Base-by-base conservation (phyloP, 1,140 invertebrate genomes). In the Diprion similis region DNA sequence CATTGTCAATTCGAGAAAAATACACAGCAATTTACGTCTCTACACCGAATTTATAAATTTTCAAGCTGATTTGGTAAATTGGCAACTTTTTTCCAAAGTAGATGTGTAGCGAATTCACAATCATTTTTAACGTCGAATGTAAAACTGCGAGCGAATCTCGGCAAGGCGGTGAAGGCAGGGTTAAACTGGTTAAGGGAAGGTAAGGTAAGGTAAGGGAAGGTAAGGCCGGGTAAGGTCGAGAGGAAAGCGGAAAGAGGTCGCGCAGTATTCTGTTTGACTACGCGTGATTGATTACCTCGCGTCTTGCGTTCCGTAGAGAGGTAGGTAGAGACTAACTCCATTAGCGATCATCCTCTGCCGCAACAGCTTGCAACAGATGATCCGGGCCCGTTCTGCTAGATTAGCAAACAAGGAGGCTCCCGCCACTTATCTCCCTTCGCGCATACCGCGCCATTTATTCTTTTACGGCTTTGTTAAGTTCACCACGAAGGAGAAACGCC, bases 331-430 rank as follows among this genome's bases (percentile, higher is more conserved):
- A 78, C 72, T 80, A 81, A 83, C 79, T 77, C 80, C 79, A 84
- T 84, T 83, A 84, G 76, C 76, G 80, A 84, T 84, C 82, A 76
- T 78, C 82, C 79, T 77, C 78, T 77, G 72, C 78, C 78, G 64
- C 78, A 81, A 81, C 78, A 80, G 75, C 77, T 80, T 77, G 79
- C 82, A 84, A 79, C 82, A 83, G 79, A 84, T 84, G 81, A 85
- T 85, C 80, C 73, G 73, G 69, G 71, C 68, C 70, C 11, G 11
- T 74, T 82, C 80, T 79, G 79, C 77, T 78, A 81, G 80, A 83
- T 83, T 82, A 83, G 79, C 81, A 83, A 82, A 82, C 81, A 80
- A 83, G 79, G 74, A 79, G 73, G 69, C 73, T 10, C 70, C 76
- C 73, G 71, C 81, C 79, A 82, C 82, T 82, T 83, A 82, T 83